Conservation (phyloP, 2,888 invertebrate species). For the Pomacea canaliculata region DNA sequence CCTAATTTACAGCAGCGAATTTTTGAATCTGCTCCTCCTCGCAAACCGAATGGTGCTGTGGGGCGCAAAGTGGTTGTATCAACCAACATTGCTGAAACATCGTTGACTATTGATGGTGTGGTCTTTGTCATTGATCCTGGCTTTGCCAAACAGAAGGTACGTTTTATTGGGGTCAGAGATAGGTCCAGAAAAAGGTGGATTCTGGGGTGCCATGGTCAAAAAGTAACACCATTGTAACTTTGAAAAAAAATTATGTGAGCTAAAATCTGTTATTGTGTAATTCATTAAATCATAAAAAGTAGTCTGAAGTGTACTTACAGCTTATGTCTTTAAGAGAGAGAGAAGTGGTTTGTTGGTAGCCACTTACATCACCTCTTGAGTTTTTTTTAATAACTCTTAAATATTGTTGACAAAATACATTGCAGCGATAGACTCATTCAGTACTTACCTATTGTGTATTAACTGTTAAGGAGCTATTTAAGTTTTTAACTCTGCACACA, state of each 20-base stretch:
- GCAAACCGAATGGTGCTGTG: constrained; percentile 87
- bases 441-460: no score
- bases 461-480: no score
- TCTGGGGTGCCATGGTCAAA: background rate
- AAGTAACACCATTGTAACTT: no score
- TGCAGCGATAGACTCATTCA: no score
- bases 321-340: no score
- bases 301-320: background rate
- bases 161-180: background rate
- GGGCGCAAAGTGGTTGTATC: constrained; percentile 96
- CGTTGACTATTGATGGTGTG: constrained; percentile 98
- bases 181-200: no score
- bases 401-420: no score
- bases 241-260: no score
- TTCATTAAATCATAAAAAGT: no score
- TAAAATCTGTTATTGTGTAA: no score
- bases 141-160: constrained; percentile 97
- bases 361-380: no score
- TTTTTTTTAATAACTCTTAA: background rate
- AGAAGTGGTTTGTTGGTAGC: no score
- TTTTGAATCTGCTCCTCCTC: constrained; percentile 96
- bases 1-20: constrained; percentile 97
- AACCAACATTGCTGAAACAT: constrained; percentile 99
- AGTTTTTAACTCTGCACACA: constrained; percentile 44
- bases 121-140: constrained; percentile 99